phyloP scores from a whole-genome alignment of 2,888 invertebrate species.

The Melieria crassipennis region DNA sequence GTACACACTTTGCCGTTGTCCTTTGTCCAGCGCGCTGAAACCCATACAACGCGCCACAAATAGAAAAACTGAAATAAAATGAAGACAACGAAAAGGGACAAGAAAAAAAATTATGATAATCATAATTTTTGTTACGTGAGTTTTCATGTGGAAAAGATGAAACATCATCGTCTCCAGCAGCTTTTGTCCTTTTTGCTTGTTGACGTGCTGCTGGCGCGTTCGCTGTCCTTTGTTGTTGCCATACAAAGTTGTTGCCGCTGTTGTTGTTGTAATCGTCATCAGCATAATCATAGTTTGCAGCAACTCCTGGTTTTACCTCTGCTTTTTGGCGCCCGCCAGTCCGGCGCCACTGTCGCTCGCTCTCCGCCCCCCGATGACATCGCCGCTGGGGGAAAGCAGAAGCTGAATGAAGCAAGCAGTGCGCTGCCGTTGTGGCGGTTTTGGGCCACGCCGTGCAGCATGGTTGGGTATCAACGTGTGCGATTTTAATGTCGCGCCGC shows the following conservation, averaged over 20 bases:
- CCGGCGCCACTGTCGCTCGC: constrained; percentile 52
- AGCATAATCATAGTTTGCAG: constrained; percentile 63
- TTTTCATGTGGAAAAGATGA: constrained; percentile 49
- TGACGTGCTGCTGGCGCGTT: constrained; percentile 3
- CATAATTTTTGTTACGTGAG: constrained; percentile 53
- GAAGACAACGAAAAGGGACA: constrained; percentile 17
- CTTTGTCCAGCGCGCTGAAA: background rate
- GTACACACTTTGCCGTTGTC: constrained; percentile 30
- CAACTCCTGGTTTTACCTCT: constrained; percentile 64
- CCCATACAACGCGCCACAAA: constrained; percentile 32
- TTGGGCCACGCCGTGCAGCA: too few species aligned
- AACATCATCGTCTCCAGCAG: constrained; percentile 44
- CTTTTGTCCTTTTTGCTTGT: constrained; percentile 34
- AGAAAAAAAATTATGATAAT: constrained; percentile 60
- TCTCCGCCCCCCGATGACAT: background rate
- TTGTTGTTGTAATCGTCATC: constrained; percentile 59
- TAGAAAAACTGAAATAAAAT: constrained; percentile 30
- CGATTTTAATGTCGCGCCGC: background rate
- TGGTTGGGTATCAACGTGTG: constrained; percentile 15
- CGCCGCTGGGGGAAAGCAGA: background rate
- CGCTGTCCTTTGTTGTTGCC: constrained; percentile 15
- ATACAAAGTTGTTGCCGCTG: constrained; percentile 18
- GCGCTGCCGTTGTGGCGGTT: constrained; percentile 3
- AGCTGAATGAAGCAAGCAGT: background rate
- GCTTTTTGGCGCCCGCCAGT: constrained; percentile 62